Evolutionary conservation across 30 jellyfish, hydroid and myxozoan species (phyloP), one percentile per base, ranked within the genome.

Genomic region (Aurelia aurita complex sp. Pacific): DNA sequence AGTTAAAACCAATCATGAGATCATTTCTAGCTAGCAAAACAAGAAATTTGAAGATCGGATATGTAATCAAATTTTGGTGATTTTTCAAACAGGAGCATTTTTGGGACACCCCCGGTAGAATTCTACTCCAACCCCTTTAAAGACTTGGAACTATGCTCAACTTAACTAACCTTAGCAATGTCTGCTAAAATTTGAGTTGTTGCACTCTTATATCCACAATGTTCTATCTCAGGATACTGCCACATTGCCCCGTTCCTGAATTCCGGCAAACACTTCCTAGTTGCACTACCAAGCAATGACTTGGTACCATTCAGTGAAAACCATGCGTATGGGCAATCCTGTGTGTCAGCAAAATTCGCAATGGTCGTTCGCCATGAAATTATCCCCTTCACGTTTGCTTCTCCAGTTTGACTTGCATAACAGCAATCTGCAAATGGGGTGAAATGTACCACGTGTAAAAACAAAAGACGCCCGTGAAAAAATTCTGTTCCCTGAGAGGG

Each of bases 351-450:
- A 19, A 64, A 5, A 53, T 84, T 76, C 1, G 93, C 93, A 40
- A 74, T 50, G 1, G 63, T 55, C 32, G 93, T 50, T 7, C 43
- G 34, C 93, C 93, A 84, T 6, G 52, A 13, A 34, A 84, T 73
- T 29, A 84, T 54, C 2, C 93, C 93, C 74, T 84, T 84, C 54
- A 84, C 73, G 54, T 62, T 32, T 4, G 18, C 82, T 62, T 84
- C 93, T 29, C 93, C 93, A 34, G 88, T 84, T 60, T 62, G 87
- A 38, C 86, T 74, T 40, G 67, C 55, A 66, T 84, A 84, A 53
- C 93, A 84, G 68, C 93, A 84, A 65, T 84, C 93, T 84, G 68
- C 43, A n/a, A 29, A 46, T 6, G 57, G 12, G 2, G 57, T 23
- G 29, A 23, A 23, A 23, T 23, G 0, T 23, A 23, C 29, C 29